Evolutionary conservation across 2,888 invertebrate species (phyloP), one percentile per base, ranked within the genome.

Genomic region (Venustoraphidia nigricollis): DNA sequence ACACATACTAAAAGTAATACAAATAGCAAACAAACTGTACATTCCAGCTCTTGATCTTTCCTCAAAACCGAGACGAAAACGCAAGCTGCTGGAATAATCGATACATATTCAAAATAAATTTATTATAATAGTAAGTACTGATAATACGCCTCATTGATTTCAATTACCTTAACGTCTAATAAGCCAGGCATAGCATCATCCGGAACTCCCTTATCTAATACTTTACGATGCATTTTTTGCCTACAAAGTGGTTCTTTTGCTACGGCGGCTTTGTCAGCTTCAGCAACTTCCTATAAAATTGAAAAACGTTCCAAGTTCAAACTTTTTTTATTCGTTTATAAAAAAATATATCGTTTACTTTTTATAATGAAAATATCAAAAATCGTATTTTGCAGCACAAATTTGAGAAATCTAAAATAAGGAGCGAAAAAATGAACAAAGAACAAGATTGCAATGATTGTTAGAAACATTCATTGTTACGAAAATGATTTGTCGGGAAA

Each of bases 111-210:
- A 45, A 3, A 6, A 27, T 27, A 3, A 6, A 27, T 27, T 27
- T 27, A 27, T 27, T 6, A 27, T 27, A 27, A 27, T 27, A n/a
- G n/a, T n/a, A 17, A 41, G 38, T 8, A 14, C 35, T 9, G 40
- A 42, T 17, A 41, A 13, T 44, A 34, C 17, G 44, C 52, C 27
- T 1, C 6, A 27, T 27, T 27, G 27, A 27, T 27, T 27, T 27
- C 27, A 1, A 56, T 55, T 67, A 84, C 85, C 74, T 83, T 83
- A 41, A 75, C 71, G 65, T 82, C 81, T 68, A 84, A 81, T 58
- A 91, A 79, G 53, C 90, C 92, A 36, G 86, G 84, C 82, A 90
- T 83, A 0, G 72, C 86, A 73, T 92, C 92, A 42, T 91, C 91
- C 9, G 92, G 92, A 57, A 88, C 75, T 50, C 91, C 92, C 68